Base-by-base conservation (phyloP, 2,113 vertebrate species). In the Laterallus jamaicensis region DNA sequence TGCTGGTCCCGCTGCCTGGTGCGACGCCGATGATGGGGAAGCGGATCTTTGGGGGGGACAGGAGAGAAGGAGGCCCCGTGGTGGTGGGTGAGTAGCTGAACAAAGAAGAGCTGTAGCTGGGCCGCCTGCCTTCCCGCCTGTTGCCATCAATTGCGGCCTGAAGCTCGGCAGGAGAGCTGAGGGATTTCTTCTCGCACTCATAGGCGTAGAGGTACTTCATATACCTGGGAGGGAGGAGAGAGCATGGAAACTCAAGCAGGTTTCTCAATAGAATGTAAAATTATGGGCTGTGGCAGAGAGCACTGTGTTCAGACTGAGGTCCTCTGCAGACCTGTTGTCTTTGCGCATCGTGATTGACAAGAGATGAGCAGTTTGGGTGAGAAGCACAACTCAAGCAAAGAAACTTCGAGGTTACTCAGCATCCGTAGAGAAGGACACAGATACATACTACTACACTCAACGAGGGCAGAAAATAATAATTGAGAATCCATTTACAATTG, bases 161-260 rank as follows among this genome's bases (percentile, higher is more conserved):
- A 18, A 99, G 98, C 97, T 99, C 99, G 0, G 99, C 99, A 0
- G 98, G 99, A 91, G 99, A 99, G 90, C 99, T 99, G 96, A 99
- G 98, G 5, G 98, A 98, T 78, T 99, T 99, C 98, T 99, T 99
- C 97, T 99, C 99, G 40, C 99, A 99, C 96, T 99, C 99, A 8
- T 99, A 99, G 20, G 99, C 98, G 17, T 99, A 99, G 10, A 99
- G 97, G 92, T 99, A 99, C 97, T 99, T 99, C 99, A 99, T 99
- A 94, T 98, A 98, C 96, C 98, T 98, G 92, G 12, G 59, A 35
- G 74, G 44, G 40, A 47, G 74, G 68, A 0, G 8, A 68, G 73
- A n/a, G 52, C 40, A 52, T 39, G 20, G 55, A 42, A 60, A 39
- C 25, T 73, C 71, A 22, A 55, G 49, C 3, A 70, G 28, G 31